Percentiles rank a stretch among this genome's conserved stretches.
These are phyloP conservation scores for Scaptomyza tumidula DNA, from an alignment of 2,888 invertebrate species.

Conservation along the genomic window DNA sequence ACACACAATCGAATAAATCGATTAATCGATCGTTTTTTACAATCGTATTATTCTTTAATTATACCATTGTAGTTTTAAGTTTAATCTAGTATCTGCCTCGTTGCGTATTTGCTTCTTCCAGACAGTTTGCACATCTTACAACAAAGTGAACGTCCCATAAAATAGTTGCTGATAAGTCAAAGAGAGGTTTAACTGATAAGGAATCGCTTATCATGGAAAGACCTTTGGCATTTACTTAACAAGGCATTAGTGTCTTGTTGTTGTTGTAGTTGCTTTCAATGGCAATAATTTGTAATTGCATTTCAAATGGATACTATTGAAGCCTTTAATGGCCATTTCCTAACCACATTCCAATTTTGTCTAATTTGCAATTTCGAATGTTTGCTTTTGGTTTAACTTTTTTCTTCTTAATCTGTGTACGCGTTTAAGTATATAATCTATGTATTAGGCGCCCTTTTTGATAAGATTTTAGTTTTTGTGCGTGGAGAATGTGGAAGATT, in stretches of 20 bases:
- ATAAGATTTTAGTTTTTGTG: constrained; percentile 52
- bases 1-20: not conserved
- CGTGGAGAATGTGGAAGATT: constrained; percentile 52
- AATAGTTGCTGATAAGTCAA: constrained; percentile 45
- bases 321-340: constrained; percentile 14
- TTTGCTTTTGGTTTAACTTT: not conserved
- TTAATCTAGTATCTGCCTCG: not conserved
- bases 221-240: constrained; percentile 1
- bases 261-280: not conserved
- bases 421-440: constrained; percentile 4
- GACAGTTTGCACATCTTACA: constrained; percentile 9
- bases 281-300: constrained; percentile 9
- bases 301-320: constrained; percentile 3
- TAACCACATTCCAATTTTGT: constrained; percentile 7
- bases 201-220: constrained; percentile 27
- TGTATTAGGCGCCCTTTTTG: constrained; percentile 15
- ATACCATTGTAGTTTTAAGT: not conserved
- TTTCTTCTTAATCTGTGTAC: constrained; percentile 1
- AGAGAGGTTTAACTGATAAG: constrained; percentile 33
- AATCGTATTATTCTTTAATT: not conserved
- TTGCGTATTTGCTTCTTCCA: not conserved
- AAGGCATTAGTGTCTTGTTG: not conserved
- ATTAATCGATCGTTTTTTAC: not conserved
- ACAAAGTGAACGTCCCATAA: not conserved
- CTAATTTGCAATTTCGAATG: not conserved